Evolutionary conservation across 2,113 vertebrate species (phyloP).

Genomic region (Shinisaurus crocodilurus): DNA sequence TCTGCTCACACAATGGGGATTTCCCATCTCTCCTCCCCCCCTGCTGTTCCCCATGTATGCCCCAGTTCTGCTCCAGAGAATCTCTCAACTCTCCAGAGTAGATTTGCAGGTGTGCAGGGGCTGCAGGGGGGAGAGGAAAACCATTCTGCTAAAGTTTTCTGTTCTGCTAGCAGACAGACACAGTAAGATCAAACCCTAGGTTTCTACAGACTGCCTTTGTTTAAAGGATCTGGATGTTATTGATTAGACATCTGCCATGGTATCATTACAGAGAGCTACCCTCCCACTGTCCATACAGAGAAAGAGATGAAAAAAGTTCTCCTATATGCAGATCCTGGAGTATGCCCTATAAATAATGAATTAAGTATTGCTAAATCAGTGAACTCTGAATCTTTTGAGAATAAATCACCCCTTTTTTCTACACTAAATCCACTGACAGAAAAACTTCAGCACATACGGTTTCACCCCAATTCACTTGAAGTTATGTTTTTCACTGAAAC

Average conservation of each 20-base stretch:
- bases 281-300: no score
- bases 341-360: not conserved
- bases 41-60: no score
- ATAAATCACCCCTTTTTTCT: not conserved
- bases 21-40: no score
- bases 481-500: not conserved
- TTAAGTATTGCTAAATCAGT: not conserved
- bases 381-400: not conserved
- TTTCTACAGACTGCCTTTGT: not conserved
- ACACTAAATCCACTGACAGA: not conserved
- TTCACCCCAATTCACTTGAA: not conserved
- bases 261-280: not conserved
- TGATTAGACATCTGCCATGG: not conserved
- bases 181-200: no score
- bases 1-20: no score
- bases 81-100: no score
- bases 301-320: not conserved
- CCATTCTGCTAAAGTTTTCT: no score
- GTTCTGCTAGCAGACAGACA: no score
- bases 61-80: no score
- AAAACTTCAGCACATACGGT: not conserved
- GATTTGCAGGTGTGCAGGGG: no score
- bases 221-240: not conserved
- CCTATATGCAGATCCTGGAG: not conserved
- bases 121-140: no score